A percentile compares a stretch with the other conserved stretches of the same genome.
Evolutionary conservation across 2,113 vertebrate genomes (phyloP).

Genomic region (Copsychus sechellarum): DNA sequence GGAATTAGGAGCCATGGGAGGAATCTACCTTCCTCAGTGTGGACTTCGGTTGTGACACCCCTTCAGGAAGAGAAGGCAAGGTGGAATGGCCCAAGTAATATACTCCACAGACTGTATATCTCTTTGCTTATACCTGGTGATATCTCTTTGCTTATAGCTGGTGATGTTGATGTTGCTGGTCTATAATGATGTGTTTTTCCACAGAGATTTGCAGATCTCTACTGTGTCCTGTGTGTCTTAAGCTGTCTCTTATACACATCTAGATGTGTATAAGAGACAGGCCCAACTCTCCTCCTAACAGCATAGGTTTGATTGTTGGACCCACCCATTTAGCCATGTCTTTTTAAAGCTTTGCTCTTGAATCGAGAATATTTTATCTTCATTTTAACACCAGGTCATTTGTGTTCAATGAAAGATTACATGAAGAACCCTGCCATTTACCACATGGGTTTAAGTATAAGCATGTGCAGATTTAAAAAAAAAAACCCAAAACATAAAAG

Average conservation of each 20-base stretch:
- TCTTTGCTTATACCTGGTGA: neutral
- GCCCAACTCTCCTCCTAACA: conserved; percentile 46
- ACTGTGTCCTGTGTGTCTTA: neutral
- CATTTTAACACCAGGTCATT: conserved; percentile 69
- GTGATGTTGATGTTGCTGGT: neutral
- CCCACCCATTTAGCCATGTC: conserved; percentile 67
- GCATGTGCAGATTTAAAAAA: neutral
- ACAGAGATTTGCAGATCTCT: neutral
- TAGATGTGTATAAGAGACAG: no score
- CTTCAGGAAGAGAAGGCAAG: neutral
- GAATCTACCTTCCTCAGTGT: neutral
- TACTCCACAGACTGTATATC: neutral
- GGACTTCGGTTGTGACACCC: fast-evolving
- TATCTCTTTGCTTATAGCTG: neutral
- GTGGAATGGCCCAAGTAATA: neutral
- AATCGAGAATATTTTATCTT: conserved; percentile 69
- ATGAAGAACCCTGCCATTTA: conserved; percentile 63
- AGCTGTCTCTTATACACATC: no score
- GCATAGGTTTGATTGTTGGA: conserved; percentile 60
- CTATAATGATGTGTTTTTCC: neutral
- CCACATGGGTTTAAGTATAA: conserved; percentile 25
- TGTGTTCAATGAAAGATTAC: conserved; percentile 61
- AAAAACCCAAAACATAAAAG: conserved; percentile 13
- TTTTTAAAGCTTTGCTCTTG: conserved; percentile 69
- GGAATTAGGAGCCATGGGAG: neutral